Percentiles rank a stretch among this genome's conserved stretches.
These are phyloP conservation scores for Hippopotamus amphibius DNA, from an alignment of 2,113 vertebrate species.

Conservation along the genomic window DNA sequence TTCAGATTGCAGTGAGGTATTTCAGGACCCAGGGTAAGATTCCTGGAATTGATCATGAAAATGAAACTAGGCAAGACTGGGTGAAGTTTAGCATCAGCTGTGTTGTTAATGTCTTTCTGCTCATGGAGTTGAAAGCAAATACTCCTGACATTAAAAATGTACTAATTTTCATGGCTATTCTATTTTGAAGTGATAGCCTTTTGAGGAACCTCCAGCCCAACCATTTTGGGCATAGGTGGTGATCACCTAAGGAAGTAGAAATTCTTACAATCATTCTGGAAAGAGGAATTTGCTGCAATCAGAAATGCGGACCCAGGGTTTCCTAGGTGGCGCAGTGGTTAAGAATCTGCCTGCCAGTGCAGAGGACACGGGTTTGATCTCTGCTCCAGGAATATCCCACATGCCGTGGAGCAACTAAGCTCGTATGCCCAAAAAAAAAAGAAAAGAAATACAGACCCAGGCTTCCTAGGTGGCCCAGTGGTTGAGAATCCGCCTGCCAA, in stretches of 20 bases:
- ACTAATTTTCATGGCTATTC: neutral
- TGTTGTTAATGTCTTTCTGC: neutral
- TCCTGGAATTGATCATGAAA: conserved; percentile 33
- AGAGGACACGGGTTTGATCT: no score
- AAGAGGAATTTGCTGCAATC: conserved; percentile 58
- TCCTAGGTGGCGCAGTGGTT: no score
- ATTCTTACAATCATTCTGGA: neutral
- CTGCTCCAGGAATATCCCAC: no score
- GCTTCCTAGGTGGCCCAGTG: no score
- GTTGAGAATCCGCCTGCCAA: no score
- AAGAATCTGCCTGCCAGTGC: no score
- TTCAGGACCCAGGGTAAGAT: neutral
- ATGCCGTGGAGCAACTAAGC: no score
- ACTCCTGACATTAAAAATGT: neutral
- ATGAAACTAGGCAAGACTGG: conserved; percentile 3
- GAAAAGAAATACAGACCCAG: no score
- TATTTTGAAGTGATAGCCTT: conserved; percentile 12
- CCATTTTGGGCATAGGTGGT: neutral
- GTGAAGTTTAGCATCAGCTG: neutral
- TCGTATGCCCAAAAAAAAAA: no score
- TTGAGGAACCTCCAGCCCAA: neutral
- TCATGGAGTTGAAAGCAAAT: neutral
- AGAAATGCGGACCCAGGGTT: neutral
- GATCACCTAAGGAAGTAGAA: neutral
- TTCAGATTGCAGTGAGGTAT: neutral